phyloP scores from a whole-genome alignment of 64 coral and sea anemone genomes.

The Acropora tenuis region DNA sequence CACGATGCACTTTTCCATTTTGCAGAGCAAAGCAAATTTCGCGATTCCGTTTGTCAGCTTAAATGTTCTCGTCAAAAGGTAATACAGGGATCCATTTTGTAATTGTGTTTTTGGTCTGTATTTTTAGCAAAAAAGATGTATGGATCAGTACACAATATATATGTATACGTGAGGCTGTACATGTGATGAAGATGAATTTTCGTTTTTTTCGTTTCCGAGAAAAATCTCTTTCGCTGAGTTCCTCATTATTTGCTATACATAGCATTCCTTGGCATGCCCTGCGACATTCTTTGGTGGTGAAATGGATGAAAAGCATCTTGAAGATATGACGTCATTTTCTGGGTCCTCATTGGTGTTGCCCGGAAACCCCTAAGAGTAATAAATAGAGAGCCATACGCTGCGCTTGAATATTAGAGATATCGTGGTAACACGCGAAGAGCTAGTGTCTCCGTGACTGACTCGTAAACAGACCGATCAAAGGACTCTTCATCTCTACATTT shows the following conservation, averaged over 20 bases:
- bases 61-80: no score
- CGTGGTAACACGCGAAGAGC: constrained; percentile 34
- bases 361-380: constrained; percentile 24
- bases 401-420: constrained; percentile 12
- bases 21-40: not conserved
- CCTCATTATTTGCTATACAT: no score
- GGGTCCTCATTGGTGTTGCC: not conserved
- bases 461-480: not conserved
- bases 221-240: no score
- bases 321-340: constrained; percentile 10
- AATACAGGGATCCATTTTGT: not conserved
- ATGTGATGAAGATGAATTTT: not conserved
- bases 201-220: no score
- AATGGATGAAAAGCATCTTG: constrained; percentile 1
- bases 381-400: constrained; percentile 8
- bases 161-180: not conserved
- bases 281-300: not conserved
- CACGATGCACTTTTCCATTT: not conserved
- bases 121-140: not conserved
- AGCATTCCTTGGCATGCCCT: not conserved
- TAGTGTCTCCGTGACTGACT: not conserved
- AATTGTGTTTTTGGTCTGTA: not conserved
- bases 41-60: not conserved
- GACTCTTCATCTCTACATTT: not conserved
- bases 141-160: no score